Base-by-base conservation (phyloP, 2,113 vertebrate genomes). In the Bambusicola thoracicus region DNA sequence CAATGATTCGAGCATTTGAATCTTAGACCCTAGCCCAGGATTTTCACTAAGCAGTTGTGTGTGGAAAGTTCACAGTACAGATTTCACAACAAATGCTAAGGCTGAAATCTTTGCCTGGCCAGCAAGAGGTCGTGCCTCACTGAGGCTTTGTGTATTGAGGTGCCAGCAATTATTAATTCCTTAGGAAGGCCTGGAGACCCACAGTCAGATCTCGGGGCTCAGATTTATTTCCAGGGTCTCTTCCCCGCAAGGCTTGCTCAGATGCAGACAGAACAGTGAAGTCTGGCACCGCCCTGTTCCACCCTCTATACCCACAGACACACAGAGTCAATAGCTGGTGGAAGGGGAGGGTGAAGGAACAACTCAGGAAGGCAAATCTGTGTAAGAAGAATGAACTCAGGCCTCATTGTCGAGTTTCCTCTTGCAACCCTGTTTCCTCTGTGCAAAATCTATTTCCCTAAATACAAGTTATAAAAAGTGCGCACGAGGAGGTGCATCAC, bases 21-120 rank as follows among this genome's bases (percentile, higher is more conserved):
- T 55, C 46, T 51, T 80, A 8, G 20, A 80, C 32, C 8, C 4
- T 9, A 59, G 76, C 29, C 0, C 0, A 62, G 18, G 38, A 61
- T 43, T 92, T 74, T 63, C 59, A 18, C 18, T 25, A 67, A 15
- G 43, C 20, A 63, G 68, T 77, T 89, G 59, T 65, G 89, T 24
- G 2, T 22, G 79, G 36, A 87, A 80, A 91, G 44, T 89, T 95
- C 87, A 96, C 91, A 95, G 93, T 89, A 92, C 41, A 80, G 87
- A 61, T 85, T 87, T 89, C 87, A 73, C 34, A 92, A 61, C 5
- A 1, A 92, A 46, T 3, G 6, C 32, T 49, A 65, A 74, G 59
- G 59, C 72, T 91, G 49, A 36, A 59, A 89, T 5, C 2, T 77
- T 92, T 82, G 32, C 81, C 74, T 67, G 75, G n/a, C 67, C 78